Evolutionary conservation across 2,113 vertebrate species (phyloP).

Genomic region (Ovibos moschatus): DNA sequence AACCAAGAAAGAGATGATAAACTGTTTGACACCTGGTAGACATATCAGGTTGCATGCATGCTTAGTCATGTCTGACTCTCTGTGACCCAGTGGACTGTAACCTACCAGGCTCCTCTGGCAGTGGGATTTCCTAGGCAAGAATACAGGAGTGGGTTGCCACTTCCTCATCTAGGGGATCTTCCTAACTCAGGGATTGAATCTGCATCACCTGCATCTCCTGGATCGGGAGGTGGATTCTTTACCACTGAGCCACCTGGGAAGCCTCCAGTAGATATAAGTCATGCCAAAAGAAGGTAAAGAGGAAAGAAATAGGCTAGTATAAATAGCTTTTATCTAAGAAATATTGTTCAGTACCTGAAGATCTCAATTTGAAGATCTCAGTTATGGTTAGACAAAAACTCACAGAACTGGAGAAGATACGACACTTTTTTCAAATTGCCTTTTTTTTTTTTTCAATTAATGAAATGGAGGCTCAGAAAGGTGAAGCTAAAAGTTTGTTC

Average conservation of each 20-base stretch:
- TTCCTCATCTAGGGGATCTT: not conserved
- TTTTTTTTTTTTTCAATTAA: slow-evolving; percentile 11
- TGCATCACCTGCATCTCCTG: not conserved
- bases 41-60: not conserved
- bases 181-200: not conserved
- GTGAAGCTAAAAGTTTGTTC: not conserved
- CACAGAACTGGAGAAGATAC: not conserved
- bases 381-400: slow-evolving; percentile 8
- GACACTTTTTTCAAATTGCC: not conserved
- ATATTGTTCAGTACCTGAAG: not conserved
- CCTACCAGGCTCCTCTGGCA: not conserved
- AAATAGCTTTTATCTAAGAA: not conserved
- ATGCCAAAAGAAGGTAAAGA: not conserved
- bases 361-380: not conserved
- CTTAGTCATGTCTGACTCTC: not conserved
- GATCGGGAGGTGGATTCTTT: not conserved
- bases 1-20: not conserved
- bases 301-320: not conserved
- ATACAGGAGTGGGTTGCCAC: not conserved
- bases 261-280: not conserved
- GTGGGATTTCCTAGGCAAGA: not conserved
- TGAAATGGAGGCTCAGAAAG: not conserved
- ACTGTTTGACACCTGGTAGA: not conserved
- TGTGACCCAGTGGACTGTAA: not conserved
- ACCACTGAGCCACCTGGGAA: not conserved